Percentiles rank a stretch among this genome's conserved stretches.
Conservation (phyloP, 2,888 invertebrate species). For the Microchrysa polita region DNA sequence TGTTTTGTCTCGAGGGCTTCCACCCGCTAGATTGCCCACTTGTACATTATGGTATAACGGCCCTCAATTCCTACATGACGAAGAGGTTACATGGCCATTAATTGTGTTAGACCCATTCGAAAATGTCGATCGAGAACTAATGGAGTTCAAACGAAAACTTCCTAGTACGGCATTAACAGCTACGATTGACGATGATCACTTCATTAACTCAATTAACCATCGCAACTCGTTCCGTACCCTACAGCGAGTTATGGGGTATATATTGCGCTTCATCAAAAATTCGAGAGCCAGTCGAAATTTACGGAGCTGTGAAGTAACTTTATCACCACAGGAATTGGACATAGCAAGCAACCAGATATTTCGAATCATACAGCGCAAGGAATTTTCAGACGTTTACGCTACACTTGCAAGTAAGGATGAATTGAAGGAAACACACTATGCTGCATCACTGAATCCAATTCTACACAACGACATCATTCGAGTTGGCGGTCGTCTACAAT, state of each 20-base stretch:
- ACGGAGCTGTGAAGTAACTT: neutral
- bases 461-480: conserved; percentile 53
- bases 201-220: neutral
- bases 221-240: neutral
- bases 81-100: neutral
- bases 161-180: neutral
- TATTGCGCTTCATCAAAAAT: neutral
- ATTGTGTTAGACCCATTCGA: neutral
- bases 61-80: neutral
- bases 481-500: conserved; percentile 54
- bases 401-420: no score
- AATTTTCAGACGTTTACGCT: neutral
- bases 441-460: conserved; percentile 45
- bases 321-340: conserved; percentile 1
- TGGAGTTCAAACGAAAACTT: neutral
- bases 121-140: neutral
- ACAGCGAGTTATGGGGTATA: neutral
- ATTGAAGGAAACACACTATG: no score
- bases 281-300: no score
- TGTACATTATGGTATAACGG: conserved; percentile 1
- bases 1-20: conserved; percentile 49
- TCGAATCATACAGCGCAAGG: neutral
- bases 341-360: neutral
- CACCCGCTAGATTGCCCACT: neutral
- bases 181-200: neutral